Evolutionary conservation across 1,140 invertebrate species (phyloP), one percentile per base, ranked within the genome.

Genomic region (Sweltsa coloradensis): DNA sequence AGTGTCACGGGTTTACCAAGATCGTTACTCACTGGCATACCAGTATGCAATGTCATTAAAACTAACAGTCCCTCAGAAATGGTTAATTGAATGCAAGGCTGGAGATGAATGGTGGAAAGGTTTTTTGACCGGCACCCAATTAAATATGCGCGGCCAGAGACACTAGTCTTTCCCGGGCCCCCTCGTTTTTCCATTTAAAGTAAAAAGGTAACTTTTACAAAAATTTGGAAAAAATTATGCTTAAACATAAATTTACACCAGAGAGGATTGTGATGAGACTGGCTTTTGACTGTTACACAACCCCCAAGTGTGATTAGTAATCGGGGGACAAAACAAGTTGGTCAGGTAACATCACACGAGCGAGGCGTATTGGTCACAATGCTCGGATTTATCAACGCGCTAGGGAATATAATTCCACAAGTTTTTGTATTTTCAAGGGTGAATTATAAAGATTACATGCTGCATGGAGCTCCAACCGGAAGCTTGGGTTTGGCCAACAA

Each of bases 251-350:
- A 37, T 37, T 37, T 4, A 37, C 23, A 22, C 5, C 36, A 62
- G 60, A 37, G 64, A 52, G 45, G 66, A 66, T 53, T 51, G 60
- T 14, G 64, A 67, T 46, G 65, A 67, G 50, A 66, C 62, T 4
- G 63, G 60, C 19, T n/a, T 61, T 13, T 59, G 54, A 24, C 63
- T 62, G 21, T 62, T 65, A 1, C 57, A 63, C 23, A 55, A 51
- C 45, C 58, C 57, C 14, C 25, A 47, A 60, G 58, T 36, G 55
- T 67, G 27, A 47, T 67, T 16, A 58, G 57, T 21, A 45, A 34
- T 47, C 56, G 45, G 47, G 63, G 62, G 24, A 41, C 37, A n/a
- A 66, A 64, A 43, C 59, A 64, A 54, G 53, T 67, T 16, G 60
- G 58, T 22, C 29, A 34, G 22, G 46, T 61, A 18, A 57, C 57